Base-by-base conservation (phyloP, 2,797 vertebrate species). In the Triplophysa bombifrons region DNA sequence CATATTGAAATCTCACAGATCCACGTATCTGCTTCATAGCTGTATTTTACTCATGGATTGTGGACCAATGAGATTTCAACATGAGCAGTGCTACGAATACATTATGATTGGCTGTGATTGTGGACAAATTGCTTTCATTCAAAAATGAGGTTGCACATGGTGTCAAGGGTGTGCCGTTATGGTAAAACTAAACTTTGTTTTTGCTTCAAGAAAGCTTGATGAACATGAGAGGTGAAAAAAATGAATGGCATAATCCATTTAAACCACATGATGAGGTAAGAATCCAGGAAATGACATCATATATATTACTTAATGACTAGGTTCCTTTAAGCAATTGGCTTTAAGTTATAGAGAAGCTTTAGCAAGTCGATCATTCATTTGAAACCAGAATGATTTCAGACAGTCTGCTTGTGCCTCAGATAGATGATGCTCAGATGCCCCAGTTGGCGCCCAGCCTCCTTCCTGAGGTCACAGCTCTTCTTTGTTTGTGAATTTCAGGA, bases 401-500 rank as follows among this genome's bases (percentile, higher is more conserved):
- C 63, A n/a, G 74, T 74, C 60, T 22, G n/a, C 68, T 9, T 48
- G 25, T n/a, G 27, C 46, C 27, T 72, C 48, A 20, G 50, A 61
- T 56, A 27, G 6, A 56, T 38, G 22, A 58, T 46, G 16, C 58
- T 71, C 50, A 50, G 56, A 11, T 44, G 25, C 44, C 34, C 19
- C 25, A 7, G 27, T 53, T 55, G 63, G 16, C 27, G 50, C 25
- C 25, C n/a, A 30, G 38, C 53, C 41, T 13, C 48, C 55, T 7
- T 69, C 56, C 46, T 50, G 83, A 88, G 90, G 88, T 91, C 78
- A 91, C 27, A 3, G 4, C 14, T n/a, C 65, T 76, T 38, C 63
- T 60, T 78, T 56, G 74, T 60, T 72, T 80, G 56, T 70, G 82
- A 84, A 80, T 82, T 86, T 83, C 86, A 82, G 84, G 86, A 87